Evolutionary conservation across 2,113 vertebrate genomes (phyloP).

Genomic region (Alligator mississippiensis): DNA sequence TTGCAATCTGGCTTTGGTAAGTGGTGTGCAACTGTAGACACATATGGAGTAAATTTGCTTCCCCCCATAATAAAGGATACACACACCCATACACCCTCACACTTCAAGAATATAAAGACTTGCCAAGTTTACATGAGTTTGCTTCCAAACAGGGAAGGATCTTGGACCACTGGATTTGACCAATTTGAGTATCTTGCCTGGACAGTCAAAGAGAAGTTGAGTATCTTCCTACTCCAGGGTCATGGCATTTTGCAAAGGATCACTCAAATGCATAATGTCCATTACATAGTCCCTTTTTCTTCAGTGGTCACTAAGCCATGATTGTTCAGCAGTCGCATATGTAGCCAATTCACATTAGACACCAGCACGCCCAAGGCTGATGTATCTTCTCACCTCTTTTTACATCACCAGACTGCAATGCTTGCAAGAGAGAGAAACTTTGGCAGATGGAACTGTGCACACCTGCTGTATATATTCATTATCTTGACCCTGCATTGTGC

Average conservation of each 20-base stretch:
- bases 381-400: accelerated
- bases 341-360: neutral
- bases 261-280: neutral
- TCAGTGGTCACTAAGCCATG: accelerated
- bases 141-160: slow-evolving; percentile 67
- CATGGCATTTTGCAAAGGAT: neutral
- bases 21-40: slow-evolving; percentile 59
- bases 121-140: slow-evolving; percentile 64
- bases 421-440: neutral
- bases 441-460: neutral
- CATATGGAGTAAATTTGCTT: slow-evolving; percentile 59
- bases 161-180: slow-evolving; percentile 65
- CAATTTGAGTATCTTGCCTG: slow-evolving; percentile 48
- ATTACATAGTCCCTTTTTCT: neutral
- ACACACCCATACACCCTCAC: slow-evolving; percentile 58
- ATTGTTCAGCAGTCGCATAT: neutral
- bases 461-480: accelerated
- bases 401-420: neutral
- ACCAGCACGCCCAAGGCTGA: neutral
- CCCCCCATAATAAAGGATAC: slow-evolving; percentile 54
- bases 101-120: slow-evolving; percentile 61
- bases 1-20: neutral
- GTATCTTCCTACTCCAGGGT: slow-evolving; percentile 54
- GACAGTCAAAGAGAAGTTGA: slow-evolving; percentile 53
- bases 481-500: accelerated